These are phyloP conservation scores for Scolanthus callimorphus DNA, from an alignment of 92 coral and sea anemone species.

Conservation along the genomic window DNA sequence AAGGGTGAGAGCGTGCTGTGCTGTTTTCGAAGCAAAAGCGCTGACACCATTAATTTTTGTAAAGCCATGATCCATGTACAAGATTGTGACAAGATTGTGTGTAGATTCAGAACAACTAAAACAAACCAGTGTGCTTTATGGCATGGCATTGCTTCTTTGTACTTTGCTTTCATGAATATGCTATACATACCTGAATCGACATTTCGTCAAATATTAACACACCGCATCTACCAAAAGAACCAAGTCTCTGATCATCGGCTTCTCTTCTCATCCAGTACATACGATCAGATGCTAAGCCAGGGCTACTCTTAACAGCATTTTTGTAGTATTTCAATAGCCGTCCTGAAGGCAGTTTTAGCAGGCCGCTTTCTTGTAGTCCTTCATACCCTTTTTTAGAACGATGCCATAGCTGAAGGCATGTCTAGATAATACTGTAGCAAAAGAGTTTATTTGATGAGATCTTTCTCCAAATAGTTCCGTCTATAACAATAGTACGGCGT, in stretches of 20 bases:
- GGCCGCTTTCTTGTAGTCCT: conserved; percentile 11
- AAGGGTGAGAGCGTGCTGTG: no score
- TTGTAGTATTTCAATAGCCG: conserved; percentile 18
- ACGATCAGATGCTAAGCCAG: not conserved
- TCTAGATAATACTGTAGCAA: conserved; percentile 5
- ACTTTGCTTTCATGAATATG: no score
- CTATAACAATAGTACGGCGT: no score
- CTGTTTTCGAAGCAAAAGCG: no score
- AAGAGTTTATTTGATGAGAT: no score
- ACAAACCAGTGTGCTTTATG: no score
- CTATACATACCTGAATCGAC: conserved; percentile 19
- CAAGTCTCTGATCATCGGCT: not conserved
- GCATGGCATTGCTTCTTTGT: no score
- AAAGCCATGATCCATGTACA: no score
- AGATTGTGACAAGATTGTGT: no score
- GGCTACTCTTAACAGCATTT: conserved; percentile 2
- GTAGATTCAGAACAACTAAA: no score
- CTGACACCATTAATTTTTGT: no score
- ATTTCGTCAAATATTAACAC: conserved; percentile 16
- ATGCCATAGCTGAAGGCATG: conserved; percentile 26
- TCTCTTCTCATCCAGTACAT: conserved; percentile 1
- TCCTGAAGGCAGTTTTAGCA: conserved; percentile 15
- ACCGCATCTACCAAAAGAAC: conserved; percentile 9
- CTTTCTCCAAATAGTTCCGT: no score
- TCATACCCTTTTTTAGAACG: conserved; percentile 17